phyloP scores from a whole-genome alignment of 1,140 invertebrate genomes.

The Tigriopus japonicus region DNA sequence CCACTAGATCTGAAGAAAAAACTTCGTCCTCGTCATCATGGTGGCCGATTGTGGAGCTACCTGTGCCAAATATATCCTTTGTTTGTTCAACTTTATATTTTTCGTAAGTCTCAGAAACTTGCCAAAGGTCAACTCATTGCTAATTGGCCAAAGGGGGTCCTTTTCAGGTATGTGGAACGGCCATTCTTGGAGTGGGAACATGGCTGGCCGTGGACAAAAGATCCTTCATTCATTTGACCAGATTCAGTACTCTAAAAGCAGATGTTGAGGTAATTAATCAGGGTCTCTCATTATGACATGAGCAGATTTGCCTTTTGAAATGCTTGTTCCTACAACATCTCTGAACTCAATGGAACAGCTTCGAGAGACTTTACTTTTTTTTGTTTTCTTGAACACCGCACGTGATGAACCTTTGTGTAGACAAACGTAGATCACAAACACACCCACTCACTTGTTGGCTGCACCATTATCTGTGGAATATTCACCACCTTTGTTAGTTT shows the following conservation, averaged over 20 bases:
- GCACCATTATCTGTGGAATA: too few relatives aligned
- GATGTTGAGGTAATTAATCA: conserved; percentile 34
- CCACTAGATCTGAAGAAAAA: too few relatives aligned
- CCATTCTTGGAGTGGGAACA: conserved; percentile 48
- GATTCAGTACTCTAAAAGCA: conserved; percentile 32
- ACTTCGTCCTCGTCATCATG: not conserved
- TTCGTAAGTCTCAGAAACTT: not conserved
- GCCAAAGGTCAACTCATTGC: not conserved
- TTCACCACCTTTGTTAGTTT: too few relatives aligned
- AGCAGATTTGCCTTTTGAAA: too few relatives aligned
- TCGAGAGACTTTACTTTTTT: not conserved
- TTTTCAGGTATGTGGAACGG: conserved; percentile 47
- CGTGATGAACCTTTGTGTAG: too few relatives aligned
- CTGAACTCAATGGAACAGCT: not conserved
- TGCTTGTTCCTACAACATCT: too few relatives aligned
- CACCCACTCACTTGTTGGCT: too few relatives aligned
- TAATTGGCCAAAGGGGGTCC: not conserved
- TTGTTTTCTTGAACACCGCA: not conserved
- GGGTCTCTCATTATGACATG: too few relatives aligned
- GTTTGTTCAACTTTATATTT: conserved; percentile 4
- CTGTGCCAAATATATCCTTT: conserved; percentile 6
- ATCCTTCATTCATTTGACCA: conserved; percentile 40
- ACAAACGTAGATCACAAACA: too few relatives aligned
- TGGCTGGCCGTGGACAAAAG: conserved; percentile 50
- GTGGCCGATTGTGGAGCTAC: conserved; percentile 6